Percentiles rank a stretch among this genome's conserved stretches.
These are phyloP conservation scores for Nematopogon swammerdamellus DNA, from an alignment of 2,888 invertebrate species.

Conservation along the genomic window DNA sequence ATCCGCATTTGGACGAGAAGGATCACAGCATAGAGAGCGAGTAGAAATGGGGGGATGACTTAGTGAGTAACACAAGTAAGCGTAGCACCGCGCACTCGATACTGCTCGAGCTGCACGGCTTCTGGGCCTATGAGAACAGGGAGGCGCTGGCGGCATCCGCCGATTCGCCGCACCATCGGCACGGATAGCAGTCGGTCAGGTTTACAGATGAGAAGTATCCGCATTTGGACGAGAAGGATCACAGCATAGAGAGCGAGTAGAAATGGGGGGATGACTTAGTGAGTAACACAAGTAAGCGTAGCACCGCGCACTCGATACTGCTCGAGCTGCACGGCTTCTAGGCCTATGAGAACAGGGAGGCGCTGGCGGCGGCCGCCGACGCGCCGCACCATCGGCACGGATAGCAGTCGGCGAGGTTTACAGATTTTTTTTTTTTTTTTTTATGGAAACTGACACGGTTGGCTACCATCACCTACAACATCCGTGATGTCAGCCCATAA, in stretches of 20 bases:
- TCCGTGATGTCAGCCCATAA: too few species aligned
- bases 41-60: too few species aligned
- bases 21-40: too few species aligned
- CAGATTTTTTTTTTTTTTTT: too few species aligned
- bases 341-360: constrained; percentile 94
- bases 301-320: constrained; percentile 88
- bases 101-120: constrained; percentile 91
- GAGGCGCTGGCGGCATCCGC: constrained; percentile 74
- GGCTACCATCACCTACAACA: too few species aligned
- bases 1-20: too few species aligned
- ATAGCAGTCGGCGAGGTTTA: background rate
- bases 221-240: too few species aligned
- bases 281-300: too few species aligned
- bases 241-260: too few species aligned
- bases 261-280: too few species aligned
- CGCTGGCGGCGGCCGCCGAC: constrained; percentile 67
- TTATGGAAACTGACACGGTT: too few species aligned
- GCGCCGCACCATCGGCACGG: constrained; percentile 24
- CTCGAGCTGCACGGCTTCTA: constrained; percentile 96
- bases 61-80: too few species aligned
- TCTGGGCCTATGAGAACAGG: constrained; percentile 95
- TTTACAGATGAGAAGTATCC: background rate
- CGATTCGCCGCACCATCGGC: constrained; percentile 41
- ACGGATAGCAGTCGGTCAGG: background rate
- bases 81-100: constrained; percentile 91